Conservation (phyloP, 2,113 vertebrate genomes). For the Sorex araneus region DNA sequence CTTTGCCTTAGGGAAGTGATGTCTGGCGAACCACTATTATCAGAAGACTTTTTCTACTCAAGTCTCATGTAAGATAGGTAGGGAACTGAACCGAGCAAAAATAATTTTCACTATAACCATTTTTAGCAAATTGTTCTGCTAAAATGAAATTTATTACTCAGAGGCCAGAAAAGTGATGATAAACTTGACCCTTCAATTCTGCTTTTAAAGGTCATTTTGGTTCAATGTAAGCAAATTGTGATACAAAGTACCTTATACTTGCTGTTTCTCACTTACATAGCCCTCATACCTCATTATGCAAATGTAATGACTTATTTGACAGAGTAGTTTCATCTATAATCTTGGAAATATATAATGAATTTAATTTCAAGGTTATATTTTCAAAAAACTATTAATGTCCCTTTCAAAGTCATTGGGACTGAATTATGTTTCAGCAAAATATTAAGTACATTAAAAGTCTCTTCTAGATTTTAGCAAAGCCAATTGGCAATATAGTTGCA, state of each 20-base stretch:
- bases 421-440: conserved; percentile 83
- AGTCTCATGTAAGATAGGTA: background rate
- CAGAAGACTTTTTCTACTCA: conserved; percentile 9
- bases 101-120: conserved; percentile 78
- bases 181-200: conserved; percentile 82
- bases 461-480: conserved; percentile 66
- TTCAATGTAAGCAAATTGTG: conserved; percentile 80
- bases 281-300: conserved; percentile 71
- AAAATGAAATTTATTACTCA: conserved; percentile 86
- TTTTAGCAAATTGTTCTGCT: conserved; percentile 83
- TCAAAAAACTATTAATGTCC: conserved; percentile 81
- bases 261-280: conserved; percentile 47
- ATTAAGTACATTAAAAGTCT: conserved; percentile 76
- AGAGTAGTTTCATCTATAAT: conserved; percentile 78
- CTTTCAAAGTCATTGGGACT: conserved; percentile 81
- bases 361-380: conserved; percentile 84
- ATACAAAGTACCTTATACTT: conserved; percentile 78
- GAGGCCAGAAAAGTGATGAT: conserved; percentile 79
- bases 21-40: conserved; percentile 41
- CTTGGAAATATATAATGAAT: conserved; percentile 79
- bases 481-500: conserved; percentile 64
- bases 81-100: conserved; percentile 58
- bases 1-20: conserved; percentile 64
- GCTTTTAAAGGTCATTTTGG: conserved; percentile 86
- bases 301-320: conserved; percentile 82